phyloP scores from a whole-genome alignment of 1,140 invertebrate genomes.

The Drosophila eugracilis region DNA sequence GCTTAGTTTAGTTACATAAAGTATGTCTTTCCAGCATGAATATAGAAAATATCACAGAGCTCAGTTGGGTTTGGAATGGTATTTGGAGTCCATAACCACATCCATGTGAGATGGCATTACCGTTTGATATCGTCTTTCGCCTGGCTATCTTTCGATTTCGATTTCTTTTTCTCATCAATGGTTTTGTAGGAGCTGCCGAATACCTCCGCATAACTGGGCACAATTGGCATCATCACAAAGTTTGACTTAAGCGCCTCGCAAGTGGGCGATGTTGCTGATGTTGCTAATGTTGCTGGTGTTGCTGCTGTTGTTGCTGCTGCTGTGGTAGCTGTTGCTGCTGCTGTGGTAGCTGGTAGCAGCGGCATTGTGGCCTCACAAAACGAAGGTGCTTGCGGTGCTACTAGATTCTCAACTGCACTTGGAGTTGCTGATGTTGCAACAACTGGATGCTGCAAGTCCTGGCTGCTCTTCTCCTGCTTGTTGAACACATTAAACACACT shows the following conservation, averaged over 20 bases:
- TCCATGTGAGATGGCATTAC: slow-evolving; percentile 24
- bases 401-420: slow-evolving; percentile 7
- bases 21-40: slow-evolving; percentile 43
- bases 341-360: slow-evolving; percentile 41
- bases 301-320: slow-evolving; percentile 4
- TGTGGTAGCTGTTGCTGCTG: slow-evolving; percentile 17
- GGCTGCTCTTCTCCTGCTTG: slow-evolving; percentile 63
- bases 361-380: slow-evolving; percentile 62
- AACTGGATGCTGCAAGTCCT: slow-evolving; percentile 21
- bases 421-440: slow-evolving; percentile 28
- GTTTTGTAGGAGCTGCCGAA: slow-evolving; percentile 64
- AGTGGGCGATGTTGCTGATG: slow-evolving; percentile 49
- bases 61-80: slow-evolving; percentile 42
- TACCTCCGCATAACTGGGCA: slow-evolving; percentile 73
- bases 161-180: slow-evolving; percentile 70
- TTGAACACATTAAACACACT: slow-evolving; percentile 82
- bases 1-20: slow-evolving; percentile 56
- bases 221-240: slow-evolving; percentile 62
- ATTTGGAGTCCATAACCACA: slow-evolving; percentile 10
- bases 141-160: slow-evolving; percentile 41
- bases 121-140: slow-evolving; percentile 51
- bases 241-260: slow-evolving; percentile 59
- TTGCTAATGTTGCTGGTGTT: slow-evolving; percentile 16
- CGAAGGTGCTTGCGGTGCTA: slow-evolving; percentile 29
- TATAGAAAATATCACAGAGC: slow-evolving; percentile 69